Conservation (phyloP, 2,888 invertebrate species). For the Adela reaumurella region DNA sequence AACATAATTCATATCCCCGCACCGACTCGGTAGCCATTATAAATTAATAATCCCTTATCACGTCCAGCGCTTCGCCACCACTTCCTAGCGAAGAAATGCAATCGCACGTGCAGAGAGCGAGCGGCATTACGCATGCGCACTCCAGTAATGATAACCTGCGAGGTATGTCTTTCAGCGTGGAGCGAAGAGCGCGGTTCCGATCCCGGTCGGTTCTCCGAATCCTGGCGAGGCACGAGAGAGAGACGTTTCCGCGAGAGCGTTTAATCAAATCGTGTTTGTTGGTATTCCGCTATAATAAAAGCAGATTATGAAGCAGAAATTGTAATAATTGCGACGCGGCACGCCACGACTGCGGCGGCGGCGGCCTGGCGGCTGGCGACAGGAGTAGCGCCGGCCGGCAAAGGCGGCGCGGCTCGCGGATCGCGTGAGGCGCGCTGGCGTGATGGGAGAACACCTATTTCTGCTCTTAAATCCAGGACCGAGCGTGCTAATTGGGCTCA, state of each 20-base stretch:
- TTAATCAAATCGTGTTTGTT: neutral
- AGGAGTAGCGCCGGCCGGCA: neutral
- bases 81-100: neutral
- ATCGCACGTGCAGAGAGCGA: neutral
- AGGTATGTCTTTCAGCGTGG: neutral
- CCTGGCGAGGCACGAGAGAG: too few relatives aligned
- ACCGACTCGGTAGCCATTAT: conserved; percentile 4
- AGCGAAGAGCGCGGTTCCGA: too few relatives aligned
- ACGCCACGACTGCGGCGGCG: neutral
- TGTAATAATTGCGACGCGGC: neutral
- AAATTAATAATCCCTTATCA: neutral
- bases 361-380: neutral
- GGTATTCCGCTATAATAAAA: neutral
- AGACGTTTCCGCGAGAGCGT: neutral
- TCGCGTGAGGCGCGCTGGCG: neutral
- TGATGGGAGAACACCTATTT: neutral
- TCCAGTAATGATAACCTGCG: neutral
- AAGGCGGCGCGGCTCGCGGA: too few relatives aligned
- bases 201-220: too few relatives aligned
- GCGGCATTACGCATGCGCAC: neutral
- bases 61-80: neutral
- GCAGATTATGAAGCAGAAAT: neutral
- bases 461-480: neutral
- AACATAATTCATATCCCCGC: conserved; percentile 3
- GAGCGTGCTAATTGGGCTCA: neutral